These are phyloP conservation scores for Paracentrotus lividus DNA, from an alignment of 53 echinoderm and acorn worm genomes.

Conservation along the genomic window DNA sequence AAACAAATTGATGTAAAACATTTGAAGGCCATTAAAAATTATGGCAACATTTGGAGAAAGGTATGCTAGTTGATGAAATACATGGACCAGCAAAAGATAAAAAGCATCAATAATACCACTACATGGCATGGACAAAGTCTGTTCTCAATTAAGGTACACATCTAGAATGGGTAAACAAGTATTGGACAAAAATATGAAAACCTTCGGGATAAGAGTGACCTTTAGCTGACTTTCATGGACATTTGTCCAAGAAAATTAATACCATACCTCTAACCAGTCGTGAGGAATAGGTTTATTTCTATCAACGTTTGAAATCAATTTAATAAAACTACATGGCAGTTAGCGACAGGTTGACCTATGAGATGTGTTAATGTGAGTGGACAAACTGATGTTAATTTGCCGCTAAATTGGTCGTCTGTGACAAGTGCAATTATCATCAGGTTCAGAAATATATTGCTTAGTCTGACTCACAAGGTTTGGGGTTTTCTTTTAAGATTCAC, in stretches of 20 bases:
- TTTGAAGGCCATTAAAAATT: background rate
- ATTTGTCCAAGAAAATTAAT: slow-evolving; percentile 47
- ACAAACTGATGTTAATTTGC: slow-evolving; percentile 54
- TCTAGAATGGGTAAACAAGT: background rate
- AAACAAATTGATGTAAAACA: background rate
- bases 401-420: slow-evolving; percentile 32
- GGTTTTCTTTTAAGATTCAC: background rate
- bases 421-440: slow-evolving; percentile 28
- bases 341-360: slow-evolving; percentile 5
- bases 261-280: slow-evolving; percentile 27
- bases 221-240: slow-evolving; percentile 25
- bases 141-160: background rate
- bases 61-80: background rate
- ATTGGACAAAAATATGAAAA: background rate
- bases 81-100: background rate
- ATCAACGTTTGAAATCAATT: slow-evolving; percentile 38
- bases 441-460: background rate
- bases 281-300: background rate
- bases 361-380: slow-evolving; percentile 51
- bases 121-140: background rate
- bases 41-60: background rate
- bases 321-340: background rate
- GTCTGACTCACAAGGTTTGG: background rate
- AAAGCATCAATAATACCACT: background rate
- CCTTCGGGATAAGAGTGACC: slow-evolving; percentile 19